Evolutionary conservation across 2,113 vertebrate genomes (phyloP).

Genomic region (Atrichornis clamosus): DNA sequence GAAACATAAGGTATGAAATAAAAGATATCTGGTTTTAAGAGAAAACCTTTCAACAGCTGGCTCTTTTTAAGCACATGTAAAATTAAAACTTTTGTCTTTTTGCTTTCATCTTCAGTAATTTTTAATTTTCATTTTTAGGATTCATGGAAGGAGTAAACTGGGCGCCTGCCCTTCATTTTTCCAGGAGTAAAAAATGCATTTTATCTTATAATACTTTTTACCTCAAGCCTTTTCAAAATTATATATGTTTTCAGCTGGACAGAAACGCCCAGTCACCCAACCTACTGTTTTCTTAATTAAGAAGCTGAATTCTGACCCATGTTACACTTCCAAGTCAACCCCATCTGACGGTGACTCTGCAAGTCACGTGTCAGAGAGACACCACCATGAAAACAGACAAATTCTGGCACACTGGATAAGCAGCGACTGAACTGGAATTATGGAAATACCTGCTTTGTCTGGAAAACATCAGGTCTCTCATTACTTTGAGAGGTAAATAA

Average conservation of each 20-base stretch:
- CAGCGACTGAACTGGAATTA: neutral
- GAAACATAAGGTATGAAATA: fast-evolving
- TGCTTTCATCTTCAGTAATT: neutral
- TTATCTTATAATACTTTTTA: neutral
- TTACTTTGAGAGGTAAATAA: neutral
- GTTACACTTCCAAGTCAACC: neutral
- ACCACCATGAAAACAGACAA: neutral
- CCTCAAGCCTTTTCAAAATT: neutral
- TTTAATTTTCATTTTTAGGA: neutral
- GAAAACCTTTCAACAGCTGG: neutral
- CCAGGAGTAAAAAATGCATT: neutral
- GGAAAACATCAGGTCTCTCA: neutral
- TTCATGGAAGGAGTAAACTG: neutral
- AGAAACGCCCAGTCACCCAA: neutral
- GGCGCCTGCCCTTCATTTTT: neutral
- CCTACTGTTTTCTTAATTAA: neutral
- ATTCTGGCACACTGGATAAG: neutral
- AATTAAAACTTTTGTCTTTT: neutral
- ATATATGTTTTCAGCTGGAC: neutral
- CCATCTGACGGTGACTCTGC: neutral
- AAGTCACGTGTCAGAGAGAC: neutral
- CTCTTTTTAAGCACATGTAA: neutral
- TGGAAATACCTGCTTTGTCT: neutral
- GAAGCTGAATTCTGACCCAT: neutral
- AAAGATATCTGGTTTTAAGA: neutral